These are phyloP conservation scores for Philereme transversata DNA, from an alignment of 2,888 invertebrate species.

Conservation along the genomic window DNA sequence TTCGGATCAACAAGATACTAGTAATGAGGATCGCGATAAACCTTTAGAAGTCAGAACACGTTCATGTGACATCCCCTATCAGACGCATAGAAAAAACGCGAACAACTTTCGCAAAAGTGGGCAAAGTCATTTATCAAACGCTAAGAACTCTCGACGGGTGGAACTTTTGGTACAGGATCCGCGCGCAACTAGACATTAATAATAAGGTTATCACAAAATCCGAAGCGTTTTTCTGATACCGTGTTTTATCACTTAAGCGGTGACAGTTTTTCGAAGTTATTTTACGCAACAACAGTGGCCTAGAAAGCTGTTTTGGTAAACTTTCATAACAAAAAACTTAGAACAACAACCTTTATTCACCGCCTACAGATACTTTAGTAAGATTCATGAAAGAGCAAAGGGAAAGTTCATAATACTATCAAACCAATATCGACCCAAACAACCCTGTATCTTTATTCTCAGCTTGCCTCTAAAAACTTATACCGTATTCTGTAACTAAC, in stretches of 20 bases:
- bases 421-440: slow-evolving; percentile 52
- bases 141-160: slow-evolving; percentile 80
- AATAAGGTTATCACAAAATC: slow-evolving; percentile 77
- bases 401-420: slow-evolving; percentile 50
- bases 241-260: slow-evolving; percentile 78
- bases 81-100: slow-evolving; percentile 28
- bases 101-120: slow-evolving; percentile 59
- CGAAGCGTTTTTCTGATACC: slow-evolving; percentile 72
- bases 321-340: slow-evolving; percentile 10
- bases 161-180: slow-evolving; percentile 81
- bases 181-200: slow-evolving; percentile 78
- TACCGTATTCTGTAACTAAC: slow-evolving; percentile 70
- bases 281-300: slow-evolving; percentile 4
- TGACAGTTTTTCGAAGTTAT: slow-evolving; percentile 53
- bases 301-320: slow-evolving; percentile 8
- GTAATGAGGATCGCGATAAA: slow-evolving; percentile 28
- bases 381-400: slow-evolving; percentile 35
- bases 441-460: slow-evolving; percentile 61
- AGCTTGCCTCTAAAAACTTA: slow-evolving; percentile 59
- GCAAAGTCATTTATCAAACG: slow-evolving; percentile 82
- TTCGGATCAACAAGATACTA: slow-evolving; percentile 23
- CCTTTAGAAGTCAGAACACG: slow-evolving; percentile 17
- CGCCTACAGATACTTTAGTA: slow-evolving; percentile 8
- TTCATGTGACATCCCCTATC: slow-evolving; percentile 25
- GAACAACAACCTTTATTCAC: slow-evolving; percentile 11